Evolutionary conservation across 2,797 vertebrate genomes (phyloP).

Genomic region (Choloepus didactylus): DNA sequence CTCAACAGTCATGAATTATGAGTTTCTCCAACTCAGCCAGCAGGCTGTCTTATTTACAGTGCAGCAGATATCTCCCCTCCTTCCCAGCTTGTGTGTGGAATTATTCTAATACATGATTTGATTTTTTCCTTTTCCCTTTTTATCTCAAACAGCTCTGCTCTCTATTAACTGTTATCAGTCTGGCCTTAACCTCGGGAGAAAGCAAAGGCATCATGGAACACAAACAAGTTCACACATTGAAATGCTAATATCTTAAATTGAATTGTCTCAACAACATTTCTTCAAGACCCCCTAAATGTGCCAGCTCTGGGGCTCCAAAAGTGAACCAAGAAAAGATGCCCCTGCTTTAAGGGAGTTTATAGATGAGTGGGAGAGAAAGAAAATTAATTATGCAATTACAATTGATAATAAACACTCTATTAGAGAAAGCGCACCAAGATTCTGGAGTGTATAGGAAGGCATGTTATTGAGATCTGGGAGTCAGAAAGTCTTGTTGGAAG

Average conservation of each 20-base stretch:
- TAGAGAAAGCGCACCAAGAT: not conserved
- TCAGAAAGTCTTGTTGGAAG: not conserved
- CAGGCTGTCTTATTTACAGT: conserved; percentile 24
- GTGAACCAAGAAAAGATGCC: not conserved
- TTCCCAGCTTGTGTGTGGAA: conserved; percentile 16
- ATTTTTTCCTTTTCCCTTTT: not conserved
- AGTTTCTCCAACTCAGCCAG: conserved; percentile 41
- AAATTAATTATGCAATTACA: conserved; percentile 10
- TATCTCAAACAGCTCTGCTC: not conserved
- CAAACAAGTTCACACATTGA: not conserved
- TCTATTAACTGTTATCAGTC: not conserved
- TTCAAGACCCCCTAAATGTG: conserved; percentile 4
- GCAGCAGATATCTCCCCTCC: not conserved
- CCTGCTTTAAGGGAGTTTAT: not conserved
- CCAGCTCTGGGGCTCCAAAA: not conserved
- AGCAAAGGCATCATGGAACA: not conserved
- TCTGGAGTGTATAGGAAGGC: not conserved
- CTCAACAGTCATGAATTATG: conserved; percentile 62
- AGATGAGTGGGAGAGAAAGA: not conserved
- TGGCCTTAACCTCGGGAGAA: not conserved
- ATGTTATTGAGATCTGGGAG: not conserved
- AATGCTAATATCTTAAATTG: not conserved
- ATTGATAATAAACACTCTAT: conserved; percentile 26
- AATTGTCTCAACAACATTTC: not conserved
- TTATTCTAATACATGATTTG: conserved; percentile 30